Conservation (phyloP, 1,140 invertebrate genomes). For the Drosophila albomicans region DNA sequence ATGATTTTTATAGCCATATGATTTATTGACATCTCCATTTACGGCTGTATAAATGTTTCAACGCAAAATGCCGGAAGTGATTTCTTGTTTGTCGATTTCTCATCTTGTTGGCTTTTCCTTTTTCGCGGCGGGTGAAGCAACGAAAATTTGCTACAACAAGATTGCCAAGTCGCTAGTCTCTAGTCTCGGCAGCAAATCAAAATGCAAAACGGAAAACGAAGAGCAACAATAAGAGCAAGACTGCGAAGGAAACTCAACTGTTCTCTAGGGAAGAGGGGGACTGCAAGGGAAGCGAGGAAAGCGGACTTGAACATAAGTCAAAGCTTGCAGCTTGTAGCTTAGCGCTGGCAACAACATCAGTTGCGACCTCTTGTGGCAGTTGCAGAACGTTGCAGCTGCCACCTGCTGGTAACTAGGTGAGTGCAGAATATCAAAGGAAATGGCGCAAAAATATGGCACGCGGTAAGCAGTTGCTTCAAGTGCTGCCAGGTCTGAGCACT, state of each 20-base stretch:
- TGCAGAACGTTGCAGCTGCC: slow-evolving; percentile 10
- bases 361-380: slow-evolving; percentile 33
- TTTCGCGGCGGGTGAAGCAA: slow-evolving; percentile 10
- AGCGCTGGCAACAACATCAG: slow-evolving; percentile 24
- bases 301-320: slow-evolving; percentile 71
- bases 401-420: slow-evolving; percentile 66
- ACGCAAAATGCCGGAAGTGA: slow-evolving; percentile 76
- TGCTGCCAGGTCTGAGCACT: slow-evolving; percentile 37
- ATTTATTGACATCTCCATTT: slow-evolving; percentile 84
- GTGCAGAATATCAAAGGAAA: slow-evolving; percentile 79
- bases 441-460: slow-evolving; percentile 82
- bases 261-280: slow-evolving; percentile 26
- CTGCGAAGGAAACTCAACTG: slow-evolving; percentile 65
- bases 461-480: slow-evolving; percentile 75
- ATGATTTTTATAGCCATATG: slow-evolving; percentile 68
- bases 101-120: slow-evolving; percentile 37
- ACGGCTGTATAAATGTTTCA: slow-evolving; percentile 81
- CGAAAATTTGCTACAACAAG: slow-evolving; percentile 60
- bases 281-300: too few species aligned
- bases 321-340: slow-evolving; percentile 47
- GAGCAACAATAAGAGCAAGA: slow-evolving; percentile 21
- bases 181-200: slow-evolving; percentile 68
- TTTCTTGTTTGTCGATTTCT: slow-evolving; percentile 66
- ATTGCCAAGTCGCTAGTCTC: slow-evolving; percentile 48
- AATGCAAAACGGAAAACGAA: slow-evolving; percentile 72